These are phyloP conservation scores for Himantopus leucocephalus DNA, from an alignment of 2,113 vertebrate genomes.

Conservation along the genomic window DNA sequence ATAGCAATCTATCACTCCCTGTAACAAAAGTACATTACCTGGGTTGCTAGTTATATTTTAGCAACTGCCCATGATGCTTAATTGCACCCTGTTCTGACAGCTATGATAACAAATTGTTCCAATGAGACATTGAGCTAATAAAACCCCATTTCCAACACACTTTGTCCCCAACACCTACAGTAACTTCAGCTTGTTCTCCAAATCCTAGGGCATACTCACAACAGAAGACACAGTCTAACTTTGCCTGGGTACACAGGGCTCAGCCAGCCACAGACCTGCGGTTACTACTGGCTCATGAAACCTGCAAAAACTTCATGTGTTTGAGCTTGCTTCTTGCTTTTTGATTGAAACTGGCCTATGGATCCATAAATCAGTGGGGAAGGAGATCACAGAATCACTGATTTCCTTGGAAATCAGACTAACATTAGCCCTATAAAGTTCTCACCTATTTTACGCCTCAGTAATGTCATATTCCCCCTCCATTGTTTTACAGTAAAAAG, in stretches of 20 bases:
- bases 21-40: not conserved
- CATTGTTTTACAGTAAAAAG: not conserved
- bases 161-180: not conserved
- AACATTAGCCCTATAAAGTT: not conserved
- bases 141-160: not conserved
- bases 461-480: not conserved
- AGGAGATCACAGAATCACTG: not conserved
- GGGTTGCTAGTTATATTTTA: not conserved
- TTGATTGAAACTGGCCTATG: not conserved
- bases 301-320: not conserved
- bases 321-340: not conserved
- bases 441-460: not conserved
- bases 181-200: not conserved
- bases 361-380: not conserved
- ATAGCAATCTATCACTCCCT: not conserved
- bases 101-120: not conserved
- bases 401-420: not conserved
- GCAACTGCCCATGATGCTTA: not conserved
- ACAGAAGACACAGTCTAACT: not conserved
- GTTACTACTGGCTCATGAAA: not conserved
- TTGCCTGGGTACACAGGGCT: not conserved
- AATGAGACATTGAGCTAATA: not conserved
- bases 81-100: not conserved
- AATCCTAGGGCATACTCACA: not conserved
- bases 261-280: not conserved